Base-by-base conservation (phyloP, 2,797 vertebrate genomes). In the Notamacropus eugenii region DNA sequence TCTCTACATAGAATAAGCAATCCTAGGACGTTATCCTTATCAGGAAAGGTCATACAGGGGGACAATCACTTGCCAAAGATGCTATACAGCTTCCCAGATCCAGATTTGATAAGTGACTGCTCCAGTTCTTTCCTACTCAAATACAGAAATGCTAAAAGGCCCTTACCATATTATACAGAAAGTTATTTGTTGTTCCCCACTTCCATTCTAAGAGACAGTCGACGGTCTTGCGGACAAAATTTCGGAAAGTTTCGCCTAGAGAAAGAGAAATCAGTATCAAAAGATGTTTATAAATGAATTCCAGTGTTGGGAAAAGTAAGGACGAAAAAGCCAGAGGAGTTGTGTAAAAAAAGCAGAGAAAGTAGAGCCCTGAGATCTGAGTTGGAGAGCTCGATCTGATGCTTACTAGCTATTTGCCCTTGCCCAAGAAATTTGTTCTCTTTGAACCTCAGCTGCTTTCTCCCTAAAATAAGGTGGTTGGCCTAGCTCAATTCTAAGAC, bases 161-260 rank as follows among this genome's bases (percentile, higher is more conserved):
- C 46, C 82, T 95, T 34, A 95, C 96, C 62, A 0, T 34, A 31
- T 46, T 29, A 50, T 96, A 95, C 31, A 98, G 92, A 91, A 97
- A 97, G 96, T 98, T 98, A 90, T 97, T 1, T 4, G 92, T 95
- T 8, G 93, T 98, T 9, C 97, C 97, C 97, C 97, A 98, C 16
- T 95, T 56, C 97, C 97, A 98, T 1, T 14, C 34, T 2, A 0
- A 10, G 28, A 22, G 13, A 74, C 67, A 96, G 1, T 6, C 8
- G n/a, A 1, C 0, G 4, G 67, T 74, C 67, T 74, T 74, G 19
- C 4, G 19, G 22, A 74, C 5, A 90, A 95, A 90, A 4, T 29
- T 55, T 22, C 19, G 9, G 54, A 40, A 28, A 14, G 16, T 22
- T 29, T 4, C 0, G 16, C 4, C 93, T 97, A 56, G 24, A 94